Percentiles rank a stretch among this genome's conserved stretches.
Conservation (phyloP, 2,113 vertebrate genomes). For the Theropithecus gelada region DNA sequence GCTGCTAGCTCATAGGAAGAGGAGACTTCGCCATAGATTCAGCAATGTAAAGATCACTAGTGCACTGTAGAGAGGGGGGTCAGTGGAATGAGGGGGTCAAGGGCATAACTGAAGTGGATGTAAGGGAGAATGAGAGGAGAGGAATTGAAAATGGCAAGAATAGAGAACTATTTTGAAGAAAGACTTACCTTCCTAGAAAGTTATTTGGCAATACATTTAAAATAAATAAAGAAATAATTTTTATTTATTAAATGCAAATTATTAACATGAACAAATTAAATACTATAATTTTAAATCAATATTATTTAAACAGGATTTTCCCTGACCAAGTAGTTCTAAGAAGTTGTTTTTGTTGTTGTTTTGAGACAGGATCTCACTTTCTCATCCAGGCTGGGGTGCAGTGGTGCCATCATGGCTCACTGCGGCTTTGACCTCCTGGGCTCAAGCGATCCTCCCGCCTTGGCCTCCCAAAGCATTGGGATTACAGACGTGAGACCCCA, state of each 20-base stretch:
- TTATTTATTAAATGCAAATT: conserved; percentile 13
- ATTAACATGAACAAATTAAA: neutral
- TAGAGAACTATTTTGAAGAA: neutral
- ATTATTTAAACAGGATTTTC: neutral
- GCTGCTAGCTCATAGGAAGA: neutral
- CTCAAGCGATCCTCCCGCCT: too few species aligned
- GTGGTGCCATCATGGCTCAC: too few species aligned
- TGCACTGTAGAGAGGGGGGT: neutral
- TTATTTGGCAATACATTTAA: neutral
- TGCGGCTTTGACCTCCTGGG: too few species aligned
- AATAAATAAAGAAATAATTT: neutral
- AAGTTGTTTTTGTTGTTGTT: neutral
- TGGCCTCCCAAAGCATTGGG: too few species aligned
- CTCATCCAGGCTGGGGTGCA: too few species aligned
- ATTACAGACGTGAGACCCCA: too few species aligned
- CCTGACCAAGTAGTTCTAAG: neutral
- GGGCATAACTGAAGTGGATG: neutral
- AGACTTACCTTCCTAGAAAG: neutral
- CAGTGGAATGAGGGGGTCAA: neutral
- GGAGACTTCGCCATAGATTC: neutral
- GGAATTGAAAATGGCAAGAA: neutral
- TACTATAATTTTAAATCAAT: neutral
- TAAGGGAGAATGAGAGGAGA: neutral
- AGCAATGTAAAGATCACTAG: neutral
- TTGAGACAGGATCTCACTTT: neutral